Percentiles rank a stretch among this genome's conserved stretches.
phyloP scores from a whole-genome alignment of 2,888 invertebrate species.

The Phania funesta region DNA sequence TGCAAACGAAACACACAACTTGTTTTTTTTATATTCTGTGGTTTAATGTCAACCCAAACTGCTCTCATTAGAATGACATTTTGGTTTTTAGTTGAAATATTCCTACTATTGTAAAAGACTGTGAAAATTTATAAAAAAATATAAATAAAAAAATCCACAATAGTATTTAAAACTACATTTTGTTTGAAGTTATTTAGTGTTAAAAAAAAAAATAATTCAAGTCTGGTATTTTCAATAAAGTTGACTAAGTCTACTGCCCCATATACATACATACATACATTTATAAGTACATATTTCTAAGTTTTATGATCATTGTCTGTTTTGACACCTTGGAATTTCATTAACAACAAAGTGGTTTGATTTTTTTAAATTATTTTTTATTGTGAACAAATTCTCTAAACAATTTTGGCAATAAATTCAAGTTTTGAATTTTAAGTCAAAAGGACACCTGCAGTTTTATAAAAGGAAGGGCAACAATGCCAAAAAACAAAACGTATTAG shows the following conservation, averaged over 20 bases:
- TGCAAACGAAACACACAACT: background rate
- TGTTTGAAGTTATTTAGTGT: too few relatives aligned
- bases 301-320: background rate
- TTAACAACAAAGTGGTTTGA: background rate
- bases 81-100: too few relatives aligned
- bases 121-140: too few relatives aligned
- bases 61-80: constrained; percentile 30
- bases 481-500: constrained; percentile 1
- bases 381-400: constrained; percentile 29
- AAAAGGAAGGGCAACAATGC: background rate
- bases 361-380: background rate
- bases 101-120: too few relatives aligned
- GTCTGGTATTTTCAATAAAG: too few relatives aligned
- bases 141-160: too few relatives aligned
- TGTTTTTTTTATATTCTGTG: background rate
- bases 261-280: too few relatives aligned
- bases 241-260: too few relatives aligned
- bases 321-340: background rate
- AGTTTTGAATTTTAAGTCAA: constrained; percentile 32
- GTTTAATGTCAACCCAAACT: constrained; percentile 32
- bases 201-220: too few relatives aligned
- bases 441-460: constrained; percentile 5
- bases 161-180: too few relatives aligned
- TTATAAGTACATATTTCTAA: too few relatives aligned
- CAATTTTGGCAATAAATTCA: constrained; percentile 33